A percentile compares a stretch with the other conserved stretches of the same genome.
Evolutionary conservation across 2,888 invertebrate genomes (phyloP).

Genomic region (Amphimallon solstitiale): DNA sequence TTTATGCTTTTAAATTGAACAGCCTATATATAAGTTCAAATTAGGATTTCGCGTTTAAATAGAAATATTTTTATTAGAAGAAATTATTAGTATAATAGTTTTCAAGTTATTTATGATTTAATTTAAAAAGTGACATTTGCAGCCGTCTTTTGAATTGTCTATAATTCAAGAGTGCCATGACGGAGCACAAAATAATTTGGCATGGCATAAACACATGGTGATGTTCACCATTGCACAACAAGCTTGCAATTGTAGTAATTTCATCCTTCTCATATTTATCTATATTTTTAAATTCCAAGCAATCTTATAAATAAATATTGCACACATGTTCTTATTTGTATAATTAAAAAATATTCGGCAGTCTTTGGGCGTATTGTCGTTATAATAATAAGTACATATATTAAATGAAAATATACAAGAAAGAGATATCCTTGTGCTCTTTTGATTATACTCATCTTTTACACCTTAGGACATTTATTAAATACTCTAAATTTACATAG

Average conservation of each 20-base stretch:
- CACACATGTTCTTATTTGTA: slow-evolving; percentile 16
- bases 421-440: background rate
- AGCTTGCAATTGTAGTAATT: background rate
- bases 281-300: background rate
- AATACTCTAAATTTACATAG: no score
- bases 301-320: slow-evolving; percentile 33
- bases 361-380: slow-evolving; percentile 39
- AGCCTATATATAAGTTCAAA: background rate
- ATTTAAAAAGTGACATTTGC: no score
- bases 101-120: no score
- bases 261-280: background rate
- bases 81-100: background rate
- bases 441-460: background rate
- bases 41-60: no score
- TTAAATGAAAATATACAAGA: slow-evolving; percentile 9
- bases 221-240: no score
- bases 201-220: no score
- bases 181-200: no score
- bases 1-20: no score
- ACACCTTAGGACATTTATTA: no score
- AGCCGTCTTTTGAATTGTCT: no score
- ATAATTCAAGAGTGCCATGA: no score
- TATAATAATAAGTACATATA: slow-evolving; percentile 10
- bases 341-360: slow-evolving; percentile 32
- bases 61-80: background rate